Evolutionary conservation across 2,797 vertebrate species (phyloP), one percentile per base, ranked within the genome.

Genomic region (Pangasius larnaudii): DNA sequence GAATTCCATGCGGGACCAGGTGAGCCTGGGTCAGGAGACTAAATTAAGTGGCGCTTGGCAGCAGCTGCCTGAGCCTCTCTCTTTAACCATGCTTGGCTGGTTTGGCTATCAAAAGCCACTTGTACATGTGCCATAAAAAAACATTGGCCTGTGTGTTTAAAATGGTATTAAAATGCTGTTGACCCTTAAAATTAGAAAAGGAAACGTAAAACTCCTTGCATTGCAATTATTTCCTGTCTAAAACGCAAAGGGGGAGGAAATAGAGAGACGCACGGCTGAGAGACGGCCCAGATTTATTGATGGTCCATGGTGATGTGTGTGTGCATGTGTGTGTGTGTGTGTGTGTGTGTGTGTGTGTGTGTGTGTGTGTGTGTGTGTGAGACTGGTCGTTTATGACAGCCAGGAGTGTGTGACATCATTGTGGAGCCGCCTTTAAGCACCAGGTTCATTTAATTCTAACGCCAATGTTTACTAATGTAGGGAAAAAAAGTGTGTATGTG

Each of bases 31-130:
- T 99, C 98, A 99, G 96, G 94, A 95, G 97, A 97, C 96, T 97
- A 97, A 97, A 99, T 99, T 98, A 99, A 97, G 96, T 95, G 96
- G 96, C 96, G 96, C 95, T 95, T 96, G 97, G 98, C 97, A 97
- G 97, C 98, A 98, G 98, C 98, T 99, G 98, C 97, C 96, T 91
- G 95, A 96, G 95, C 95, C 96, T 94, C 94, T 94, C 94, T 97
- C 97, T 99, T 99, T 99, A 99, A 98, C 97, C 98, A 98, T 97
- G 98, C 97, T 98, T 98, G 97, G 97, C 94, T 98, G 98, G 96
- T 97, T 98, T 97, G 97, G 96, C 98, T 97, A 99, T 99, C 98
- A 99, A 97, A 98, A 97, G 93, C 96, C 95, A 97, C 97, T 95
- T 97, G 97, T 97, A 98, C 96, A 96, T 96, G 97, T 97, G 95